These are phyloP conservation scores for Salmo trutta DNA, from an alignment of 2,797 vertebrate species.

Conservation along the genomic window DNA sequence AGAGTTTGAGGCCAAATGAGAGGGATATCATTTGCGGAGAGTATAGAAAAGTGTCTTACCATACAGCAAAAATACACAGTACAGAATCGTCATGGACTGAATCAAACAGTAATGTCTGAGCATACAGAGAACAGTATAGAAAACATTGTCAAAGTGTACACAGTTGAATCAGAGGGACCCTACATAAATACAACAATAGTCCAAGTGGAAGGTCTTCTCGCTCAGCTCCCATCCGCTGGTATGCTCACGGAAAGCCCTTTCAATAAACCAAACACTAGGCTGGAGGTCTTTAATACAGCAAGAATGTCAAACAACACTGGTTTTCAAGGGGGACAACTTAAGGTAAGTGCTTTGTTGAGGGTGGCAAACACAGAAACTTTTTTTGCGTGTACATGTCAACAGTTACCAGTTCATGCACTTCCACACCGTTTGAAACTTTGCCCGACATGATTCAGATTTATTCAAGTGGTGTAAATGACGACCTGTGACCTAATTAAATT, in stretches of 20 bases:
- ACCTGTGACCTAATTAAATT: not conserved
- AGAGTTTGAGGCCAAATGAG: not conserved
- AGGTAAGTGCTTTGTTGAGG: not conserved
- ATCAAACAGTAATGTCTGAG: not conserved
- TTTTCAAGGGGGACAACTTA: not conserved
- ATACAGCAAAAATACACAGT: not conserved
- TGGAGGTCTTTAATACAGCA: not conserved
- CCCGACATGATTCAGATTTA: not conserved
- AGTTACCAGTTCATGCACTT: not conserved
- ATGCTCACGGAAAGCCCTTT: not conserved
- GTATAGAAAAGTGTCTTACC: not conserved
- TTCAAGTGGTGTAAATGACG: not conserved
- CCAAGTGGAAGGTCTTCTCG: not conserved
- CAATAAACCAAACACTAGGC: not conserved
- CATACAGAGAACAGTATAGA: no score
- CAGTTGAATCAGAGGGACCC: not conserved
- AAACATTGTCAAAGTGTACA: no score
- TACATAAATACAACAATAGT: not conserved
- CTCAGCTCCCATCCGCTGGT: no score
- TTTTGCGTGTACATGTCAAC: not conserved
- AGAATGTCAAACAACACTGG: not conserved
- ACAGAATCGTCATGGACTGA: not conserved
- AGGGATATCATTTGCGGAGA: not conserved
- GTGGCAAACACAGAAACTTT: no score
- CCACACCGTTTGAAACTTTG: not conserved